A percentile compares a stretch with the other conserved stretches of the same genome.
phyloP scores from a whole-genome alignment of 2,888 invertebrate genomes.

The Chloroclystis v-ata region DNA sequence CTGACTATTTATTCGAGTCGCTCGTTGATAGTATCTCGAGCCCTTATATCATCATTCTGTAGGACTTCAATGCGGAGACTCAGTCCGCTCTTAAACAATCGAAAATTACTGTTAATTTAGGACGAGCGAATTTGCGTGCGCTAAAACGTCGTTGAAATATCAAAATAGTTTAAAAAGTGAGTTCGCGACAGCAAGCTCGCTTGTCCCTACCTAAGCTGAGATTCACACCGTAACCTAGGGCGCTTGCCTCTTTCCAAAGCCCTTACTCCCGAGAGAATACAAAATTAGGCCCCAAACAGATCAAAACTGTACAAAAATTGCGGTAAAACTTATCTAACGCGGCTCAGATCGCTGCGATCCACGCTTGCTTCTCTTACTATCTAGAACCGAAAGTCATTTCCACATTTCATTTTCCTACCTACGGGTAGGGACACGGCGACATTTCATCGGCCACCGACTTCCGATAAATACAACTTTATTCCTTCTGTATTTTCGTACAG shows the following conservation, averaged over 20 bases:
- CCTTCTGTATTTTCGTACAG: too few relatives aligned
- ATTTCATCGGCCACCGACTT: not conserved
- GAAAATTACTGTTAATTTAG: conserved; percentile 5
- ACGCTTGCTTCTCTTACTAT: conserved; percentile 3
- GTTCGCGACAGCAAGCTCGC: conserved; percentile 12
- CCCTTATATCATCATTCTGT: not conserved
- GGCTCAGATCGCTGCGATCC: conserved; percentile 6
- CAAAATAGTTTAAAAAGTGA: conserved; percentile 5
- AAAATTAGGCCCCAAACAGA: conserved; percentile 23
- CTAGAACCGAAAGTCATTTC: conserved; percentile 2
- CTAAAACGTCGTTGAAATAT: conserved; percentile 3
- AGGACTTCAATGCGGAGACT: too few relatives aligned
- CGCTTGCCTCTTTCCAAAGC: conserved; percentile 6
- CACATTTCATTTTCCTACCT: conserved; percentile 7
- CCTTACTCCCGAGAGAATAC: conserved; percentile 16
- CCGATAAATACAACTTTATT: not conserved
- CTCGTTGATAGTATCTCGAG: not conserved
- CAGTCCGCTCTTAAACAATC: not conserved
- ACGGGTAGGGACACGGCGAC: conserved; percentile 1
- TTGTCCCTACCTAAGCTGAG: conserved; percentile 9
- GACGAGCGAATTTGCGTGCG: conserved; percentile 7
- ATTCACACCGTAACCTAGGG: conserved; percentile 17
- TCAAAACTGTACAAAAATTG: conserved; percentile 15
- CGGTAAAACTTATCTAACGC: conserved; percentile 10
- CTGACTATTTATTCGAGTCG: conserved; percentile 21